Evolutionary conservation across 2,797 vertebrate species (phyloP).

Genomic region (Ceryle rudis): DNA sequence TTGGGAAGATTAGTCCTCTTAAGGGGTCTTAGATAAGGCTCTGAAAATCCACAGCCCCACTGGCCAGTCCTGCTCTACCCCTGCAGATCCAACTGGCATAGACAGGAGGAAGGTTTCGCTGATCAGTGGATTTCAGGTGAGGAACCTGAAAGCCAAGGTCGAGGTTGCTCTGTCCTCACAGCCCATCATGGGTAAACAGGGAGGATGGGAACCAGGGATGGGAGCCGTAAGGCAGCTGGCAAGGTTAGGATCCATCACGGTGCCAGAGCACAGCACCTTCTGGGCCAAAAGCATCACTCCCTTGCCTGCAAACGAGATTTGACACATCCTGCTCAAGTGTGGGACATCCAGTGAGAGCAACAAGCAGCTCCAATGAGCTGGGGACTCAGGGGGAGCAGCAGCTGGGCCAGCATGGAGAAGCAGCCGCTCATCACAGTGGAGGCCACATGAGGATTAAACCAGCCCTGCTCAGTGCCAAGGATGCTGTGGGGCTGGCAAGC

Average conservation of each 20-base stretch:
- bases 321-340: background rate
- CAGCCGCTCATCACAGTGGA: fast-evolving
- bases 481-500: fast-evolving
- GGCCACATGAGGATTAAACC: background rate
- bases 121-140: fast-evolving
- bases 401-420: background rate
- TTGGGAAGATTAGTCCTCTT: background rate
- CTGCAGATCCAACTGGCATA: fast-evolving
- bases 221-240: background rate
- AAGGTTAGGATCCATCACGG: background rate
- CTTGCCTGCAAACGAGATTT: background rate
- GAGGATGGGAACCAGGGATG: background rate
- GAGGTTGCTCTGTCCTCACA: background rate
- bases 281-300: fast-evolving
- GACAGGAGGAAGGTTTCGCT: background rate
- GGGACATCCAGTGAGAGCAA: background rate
- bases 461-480: background rate
- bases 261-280: background rate
- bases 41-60: background rate
- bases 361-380: background rate
- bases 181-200: background rate
- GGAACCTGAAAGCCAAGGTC: background rate
- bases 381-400: background rate
- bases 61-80: background rate
- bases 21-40: background rate